Evolutionary conservation across 2,113 vertebrate genomes (phyloP).

Genomic region (Psilopogon haemacephalus): DNA sequence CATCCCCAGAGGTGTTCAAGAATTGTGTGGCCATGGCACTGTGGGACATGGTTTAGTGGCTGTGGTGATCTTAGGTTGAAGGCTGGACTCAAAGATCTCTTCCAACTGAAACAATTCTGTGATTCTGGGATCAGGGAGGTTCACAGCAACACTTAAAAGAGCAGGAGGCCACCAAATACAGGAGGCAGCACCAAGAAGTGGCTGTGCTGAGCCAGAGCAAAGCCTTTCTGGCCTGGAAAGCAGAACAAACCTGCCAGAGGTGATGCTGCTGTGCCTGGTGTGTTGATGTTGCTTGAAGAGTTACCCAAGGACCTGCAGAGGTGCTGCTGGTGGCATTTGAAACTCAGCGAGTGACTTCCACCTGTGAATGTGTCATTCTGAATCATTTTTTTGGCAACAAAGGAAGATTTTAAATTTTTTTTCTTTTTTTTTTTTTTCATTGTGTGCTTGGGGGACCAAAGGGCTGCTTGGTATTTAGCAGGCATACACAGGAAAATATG

Average conservation of each 20-base stretch:
- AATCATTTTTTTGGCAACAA: not conserved
- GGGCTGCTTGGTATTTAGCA: not conserved
- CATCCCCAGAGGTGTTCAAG: too few species aligned
- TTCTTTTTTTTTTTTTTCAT: too few species aligned
- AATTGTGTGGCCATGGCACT: too few species aligned
- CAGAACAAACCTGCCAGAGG: constrained; percentile 74
- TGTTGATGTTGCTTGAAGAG: not conserved
- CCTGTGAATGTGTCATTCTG: not conserved
- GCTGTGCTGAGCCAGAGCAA: constrained; percentile 79
- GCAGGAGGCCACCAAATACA: constrained; percentile 62
- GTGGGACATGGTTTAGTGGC: too few species aligned
- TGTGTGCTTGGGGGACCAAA: not conserved
- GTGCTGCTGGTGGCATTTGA: not conserved
- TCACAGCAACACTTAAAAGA: constrained; percentile 72
- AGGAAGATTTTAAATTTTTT: too few species aligned
- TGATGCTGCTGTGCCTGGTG: fast-evolving
- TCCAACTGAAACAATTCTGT: too few species aligned
- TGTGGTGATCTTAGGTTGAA: too few species aligned
- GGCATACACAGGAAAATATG: fast-evolving
- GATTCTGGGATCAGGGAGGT: constrained; percentile 53
- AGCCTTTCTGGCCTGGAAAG: constrained; percentile 72
- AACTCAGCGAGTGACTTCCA: not conserved
- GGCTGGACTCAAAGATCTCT: too few species aligned
- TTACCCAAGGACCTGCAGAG: not conserved
- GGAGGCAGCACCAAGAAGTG: constrained; percentile 77